Evolutionary conservation across 2,113 vertebrate genomes (phyloP).

Genomic region (Archocentrus centrarchus): DNA sequence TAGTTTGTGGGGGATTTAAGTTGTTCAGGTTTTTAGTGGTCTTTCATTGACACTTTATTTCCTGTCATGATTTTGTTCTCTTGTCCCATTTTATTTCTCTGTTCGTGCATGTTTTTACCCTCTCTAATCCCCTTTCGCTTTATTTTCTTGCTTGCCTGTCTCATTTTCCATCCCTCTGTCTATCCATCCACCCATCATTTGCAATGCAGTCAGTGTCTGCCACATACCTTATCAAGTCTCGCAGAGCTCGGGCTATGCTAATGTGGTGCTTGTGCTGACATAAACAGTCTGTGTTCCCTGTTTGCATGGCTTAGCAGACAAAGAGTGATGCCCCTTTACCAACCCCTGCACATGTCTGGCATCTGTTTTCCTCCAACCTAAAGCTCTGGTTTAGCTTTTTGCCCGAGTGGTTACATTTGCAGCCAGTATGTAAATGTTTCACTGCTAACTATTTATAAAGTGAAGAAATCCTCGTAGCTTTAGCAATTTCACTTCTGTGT

Average conservation of each 20-base stretch:
- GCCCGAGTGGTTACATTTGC: conserved; percentile 23
- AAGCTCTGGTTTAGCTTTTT: conserved; percentile 33
- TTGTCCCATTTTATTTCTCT: neutral
- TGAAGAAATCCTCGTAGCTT: neutral
- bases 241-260: conserved; percentile 54
- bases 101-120: neutral
- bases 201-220: conserved; percentile 40
- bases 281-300: conserved; percentile 61
- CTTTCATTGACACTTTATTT: neutral
- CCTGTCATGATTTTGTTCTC: neutral
- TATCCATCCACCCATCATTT: conserved; percentile 32
- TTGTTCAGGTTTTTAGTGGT: neutral
- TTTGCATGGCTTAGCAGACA: conserved; percentile 64
- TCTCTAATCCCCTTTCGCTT: neutral
- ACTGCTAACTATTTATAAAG: conserved; percentile 30
- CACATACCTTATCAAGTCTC: conserved; percentile 55
- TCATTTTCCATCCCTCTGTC: conserved; percentile 4
- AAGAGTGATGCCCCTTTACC: conserved; percentile 54
- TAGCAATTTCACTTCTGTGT: neutral
- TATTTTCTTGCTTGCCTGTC: conserved; percentile 1
- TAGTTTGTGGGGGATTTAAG: neutral
- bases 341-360: conserved; percentile 46
- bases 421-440: conserved; percentile 45
- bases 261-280: conserved; percentile 65
- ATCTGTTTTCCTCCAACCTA: conserved; percentile 60